Percentiles rank a stretch among this genome's conserved stretches.
Conservation (phyloP, 2,888 invertebrate genomes). For the Eupithecia subfuscata region DNA sequence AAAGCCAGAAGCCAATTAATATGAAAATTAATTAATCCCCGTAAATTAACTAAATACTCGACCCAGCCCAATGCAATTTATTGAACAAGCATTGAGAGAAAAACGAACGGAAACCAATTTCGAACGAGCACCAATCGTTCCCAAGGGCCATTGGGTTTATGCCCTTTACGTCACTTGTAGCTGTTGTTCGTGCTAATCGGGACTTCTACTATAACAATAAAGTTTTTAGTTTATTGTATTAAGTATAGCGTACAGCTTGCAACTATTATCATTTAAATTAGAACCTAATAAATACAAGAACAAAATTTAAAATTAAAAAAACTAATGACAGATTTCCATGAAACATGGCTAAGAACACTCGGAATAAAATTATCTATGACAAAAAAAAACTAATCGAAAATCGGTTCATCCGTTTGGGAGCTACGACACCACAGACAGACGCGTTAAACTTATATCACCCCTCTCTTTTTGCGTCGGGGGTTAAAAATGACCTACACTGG, state of each 20-base stretch:
- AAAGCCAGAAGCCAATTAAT: not conserved
- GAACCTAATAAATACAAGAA: too few species aligned
- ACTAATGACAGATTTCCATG: too few species aligned
- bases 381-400: too few species aligned
- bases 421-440: too few species aligned
- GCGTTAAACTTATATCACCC: too few species aligned
- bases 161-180: not conserved
- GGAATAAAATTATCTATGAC: too few species aligned
- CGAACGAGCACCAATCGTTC: conserved; percentile 23
- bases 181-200: not conserved
- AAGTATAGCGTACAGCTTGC: not conserved
- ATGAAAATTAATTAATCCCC: conserved; percentile 27
- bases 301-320: too few species aligned
- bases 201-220: not conserved
- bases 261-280: not conserved
- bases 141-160: conserved; percentile 12
- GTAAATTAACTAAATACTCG: conserved; percentile 32
- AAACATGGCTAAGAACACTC: too few species aligned
- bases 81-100: conserved; percentile 33
- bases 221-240: not conserved
- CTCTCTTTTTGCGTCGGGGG: too few species aligned
- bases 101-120: conserved; percentile 39
- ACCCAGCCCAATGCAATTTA: conserved; percentile 39
- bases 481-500: too few species aligned
- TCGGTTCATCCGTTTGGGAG: too few species aligned